Percentiles rank a stretch among this genome's conserved stretches.
phyloP scores from a whole-genome alignment of 1,140 invertebrate species.

The Rhopalosiphum maidis region DNA sequence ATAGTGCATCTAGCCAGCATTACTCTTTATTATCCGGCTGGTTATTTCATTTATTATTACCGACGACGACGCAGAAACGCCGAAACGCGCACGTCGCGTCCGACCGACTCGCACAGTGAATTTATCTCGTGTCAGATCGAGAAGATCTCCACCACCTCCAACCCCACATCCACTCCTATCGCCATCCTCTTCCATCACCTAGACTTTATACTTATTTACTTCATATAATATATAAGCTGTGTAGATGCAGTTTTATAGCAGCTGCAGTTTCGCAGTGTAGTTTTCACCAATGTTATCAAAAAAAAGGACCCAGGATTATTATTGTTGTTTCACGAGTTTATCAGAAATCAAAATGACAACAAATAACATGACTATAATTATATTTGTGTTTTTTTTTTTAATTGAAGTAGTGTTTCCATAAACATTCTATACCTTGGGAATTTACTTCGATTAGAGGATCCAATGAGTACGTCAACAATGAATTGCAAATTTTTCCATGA shows the following conservation, averaged over 20 bases:
- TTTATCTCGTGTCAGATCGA: conserved; percentile 13
- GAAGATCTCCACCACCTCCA: background rate
- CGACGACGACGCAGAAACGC: background rate
- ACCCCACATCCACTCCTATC: too few species aligned
- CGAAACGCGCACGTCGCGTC: background rate
- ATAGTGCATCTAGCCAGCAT: conserved; percentile 13
- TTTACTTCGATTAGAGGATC: too few species aligned
- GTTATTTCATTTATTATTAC: conserved; percentile 51
- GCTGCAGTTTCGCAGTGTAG: background rate
- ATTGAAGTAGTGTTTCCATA: too few species aligned
- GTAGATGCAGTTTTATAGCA: background rate
- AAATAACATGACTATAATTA: background rate
- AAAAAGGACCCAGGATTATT: background rate
- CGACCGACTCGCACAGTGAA: background rate
- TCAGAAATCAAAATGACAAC: background rate
- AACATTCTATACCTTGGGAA: too few species aligned
- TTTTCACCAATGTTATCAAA: too few species aligned
- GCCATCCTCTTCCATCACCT: background rate
- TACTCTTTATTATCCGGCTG: conserved; percentile 49
- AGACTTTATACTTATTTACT: background rate
- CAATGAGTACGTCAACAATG: too few species aligned
- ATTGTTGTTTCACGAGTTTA: background rate
- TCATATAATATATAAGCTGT: background rate
- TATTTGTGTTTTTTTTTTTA: too few species aligned
- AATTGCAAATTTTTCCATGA: too few species aligned